Evolutionary conservation across 2,888 invertebrate species (phyloP), one percentile per base, ranked within the genome.

Genomic region (Tortrix viridana): DNA sequence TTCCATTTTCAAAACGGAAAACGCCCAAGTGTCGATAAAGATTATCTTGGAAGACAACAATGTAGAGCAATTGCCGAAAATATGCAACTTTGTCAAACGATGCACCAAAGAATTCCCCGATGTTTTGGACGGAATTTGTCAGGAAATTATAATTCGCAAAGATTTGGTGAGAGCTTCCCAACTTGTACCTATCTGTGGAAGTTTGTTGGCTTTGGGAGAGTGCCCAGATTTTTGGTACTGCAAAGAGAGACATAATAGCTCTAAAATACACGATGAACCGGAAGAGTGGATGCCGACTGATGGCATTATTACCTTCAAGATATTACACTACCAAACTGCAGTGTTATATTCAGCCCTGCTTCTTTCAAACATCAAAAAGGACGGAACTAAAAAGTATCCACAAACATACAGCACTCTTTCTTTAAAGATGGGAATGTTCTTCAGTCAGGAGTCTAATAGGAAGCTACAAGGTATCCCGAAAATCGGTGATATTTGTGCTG

Each of bases 141-240:
- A 76, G 6, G 80, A 77, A 18, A 79, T 93, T 53, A 70, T 87
- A 50, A 71, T 69, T 9, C 74, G 82, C 48, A 85, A 87, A 68
- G 93, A 94, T 69, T 77, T 85, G 12, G 69, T 73, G 6, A 93
- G 92, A 76, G 87, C 93, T 14, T 69, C 83, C 57, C 76, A 74
- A 0, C 74, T 85, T 14, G 80, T 89, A 23, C 88, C 92, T 0
- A 74, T 96, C 12, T 96, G 96, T 74, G 85, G 92, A 18, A 92
- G 86, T 60, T 72, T 96, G 3, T 92, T 96, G 65, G 86, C 94
- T 26, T 93, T 95, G 69, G 96, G 96, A 5, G 85, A 88, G 59
- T 97, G 96, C 75, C 86, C 88, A 2, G 89, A 93, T 67, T 80
- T 82, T 53, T 86, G 87, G 74, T 84, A 88, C 47, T 96, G 96